Conservation (phyloP, 2,113 vertebrate species). For the Nothoprocta pentlandii region DNA sequence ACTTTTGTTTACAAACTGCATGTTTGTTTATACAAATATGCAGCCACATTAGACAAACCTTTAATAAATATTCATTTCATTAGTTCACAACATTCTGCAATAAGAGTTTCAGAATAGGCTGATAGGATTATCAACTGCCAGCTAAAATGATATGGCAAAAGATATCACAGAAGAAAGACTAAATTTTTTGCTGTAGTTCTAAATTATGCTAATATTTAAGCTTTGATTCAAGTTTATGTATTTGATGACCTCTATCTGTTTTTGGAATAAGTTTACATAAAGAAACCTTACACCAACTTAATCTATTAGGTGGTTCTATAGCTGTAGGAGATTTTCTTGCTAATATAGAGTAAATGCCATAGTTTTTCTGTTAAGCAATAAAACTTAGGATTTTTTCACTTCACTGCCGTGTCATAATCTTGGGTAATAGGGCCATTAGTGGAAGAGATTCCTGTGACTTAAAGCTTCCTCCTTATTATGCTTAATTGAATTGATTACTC, state of each 20-base stretch:
- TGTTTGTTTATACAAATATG: background rate
- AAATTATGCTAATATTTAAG: background rate
- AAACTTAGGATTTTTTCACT: slow-evolving; percentile 1
- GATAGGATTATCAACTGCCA: background rate
- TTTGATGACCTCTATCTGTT: slow-evolving; percentile 15
- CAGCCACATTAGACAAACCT: background rate
- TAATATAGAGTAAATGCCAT: slow-evolving; percentile 44
- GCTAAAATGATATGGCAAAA: background rate
- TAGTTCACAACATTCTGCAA: background rate
- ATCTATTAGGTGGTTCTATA: background rate
- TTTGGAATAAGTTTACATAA: slow-evolving; percentile 16
- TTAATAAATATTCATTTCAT: background rate
- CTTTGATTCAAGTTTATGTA: slow-evolving; percentile 24
- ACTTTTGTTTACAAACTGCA: too few species aligned
- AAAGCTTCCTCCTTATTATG: slow-evolving; percentile 16
- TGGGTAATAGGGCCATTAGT: slow-evolving; percentile 43
- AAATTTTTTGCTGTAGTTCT: background rate
- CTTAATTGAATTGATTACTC: slow-evolving; percentile 35
- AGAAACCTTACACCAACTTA: background rate
- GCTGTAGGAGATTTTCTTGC: background rate
- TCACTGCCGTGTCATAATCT: slow-evolving; percentile 43
- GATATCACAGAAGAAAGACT: background rate
- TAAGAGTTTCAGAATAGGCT: background rate
- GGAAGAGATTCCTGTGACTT: slow-evolving; percentile 41
- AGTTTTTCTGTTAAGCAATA: background rate